Evolutionary conservation across 1,140 invertebrate species (phyloP), one percentile per base, ranked within the genome.

Genomic region (Lamellibrachia luymesi): DNA sequence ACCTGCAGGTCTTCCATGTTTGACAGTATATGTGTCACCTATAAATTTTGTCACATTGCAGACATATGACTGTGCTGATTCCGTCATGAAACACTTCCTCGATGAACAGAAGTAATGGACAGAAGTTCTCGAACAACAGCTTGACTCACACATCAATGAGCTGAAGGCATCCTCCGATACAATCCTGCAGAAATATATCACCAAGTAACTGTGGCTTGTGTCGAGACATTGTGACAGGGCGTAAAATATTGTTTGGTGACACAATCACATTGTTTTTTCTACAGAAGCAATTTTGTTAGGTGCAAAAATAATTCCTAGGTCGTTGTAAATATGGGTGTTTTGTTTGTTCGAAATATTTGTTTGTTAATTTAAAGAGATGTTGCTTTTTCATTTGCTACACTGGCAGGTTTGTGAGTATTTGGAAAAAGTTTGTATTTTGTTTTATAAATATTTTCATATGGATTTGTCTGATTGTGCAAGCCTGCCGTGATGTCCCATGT

Each of bases 101-200:
- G 91, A 50, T 91, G 91, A 91, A 51, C 91, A 91, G 17, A 91
- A 91, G 8, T n/a, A 91, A n/a, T 51, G 91, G 49, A 50, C 91
- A 25, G 49, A 51, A 50, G 91, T 50, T 50, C 91, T 91, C 91
- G 91, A 91, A 25, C 91, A 91, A 10, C 49, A 91, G 17, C 91
- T 91, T 51, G 51, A 91, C 91, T 91, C 51, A 22, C 91, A 91
- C 91, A 91, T 91, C 51, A 6, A 91, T 50, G 91, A 7, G 10
- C 2, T 91, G 8, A 91, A 25, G 51, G n/a, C 91, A 91, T 50
- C 91, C 49, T 50, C 91, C 8, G 91, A 91, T 2, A 51, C 91
- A 50, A 91, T 51, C 4, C 49, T 91, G n/a, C 91, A 51, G 49
- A 91, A 91, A 51, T 91, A 91, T 22, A 25, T 51, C 51, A 51